phyloP scores from a whole-genome alignment of 1,140 invertebrate genomes.

The Diabrotica undecimpunctata region DNA sequence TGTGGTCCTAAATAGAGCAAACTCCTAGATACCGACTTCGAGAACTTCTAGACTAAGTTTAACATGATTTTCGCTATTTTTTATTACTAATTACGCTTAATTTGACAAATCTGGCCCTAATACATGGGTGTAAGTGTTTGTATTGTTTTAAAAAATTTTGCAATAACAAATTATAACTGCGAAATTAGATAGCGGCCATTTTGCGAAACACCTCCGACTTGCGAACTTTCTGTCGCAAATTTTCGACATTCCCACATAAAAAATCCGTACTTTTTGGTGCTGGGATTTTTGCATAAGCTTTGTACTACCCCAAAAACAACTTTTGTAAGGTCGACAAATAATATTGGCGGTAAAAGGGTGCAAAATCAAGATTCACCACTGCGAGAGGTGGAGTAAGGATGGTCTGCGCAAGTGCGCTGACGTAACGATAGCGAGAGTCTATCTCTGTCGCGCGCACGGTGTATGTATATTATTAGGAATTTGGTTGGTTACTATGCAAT shows the following conservation, averaged over 20 bases:
- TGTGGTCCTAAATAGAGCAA: too few species aligned
- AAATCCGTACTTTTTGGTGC: conserved; percentile 26
- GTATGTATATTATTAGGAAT: conserved; percentile 22
- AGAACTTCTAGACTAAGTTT: too few species aligned
- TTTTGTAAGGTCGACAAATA: conserved; percentile 8
- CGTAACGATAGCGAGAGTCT: conserved; percentile 22
- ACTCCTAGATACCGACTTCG: too few species aligned
- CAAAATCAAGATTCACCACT: conserved; percentile 26
- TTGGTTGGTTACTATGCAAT: conserved; percentile 40
- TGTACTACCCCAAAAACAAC: neutral
- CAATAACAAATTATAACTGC: conserved; percentile 11
- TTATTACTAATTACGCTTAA: too few species aligned
- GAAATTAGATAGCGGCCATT: conserved; percentile 36
- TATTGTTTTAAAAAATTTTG: neutral
- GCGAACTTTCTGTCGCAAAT: conserved; percentile 20
- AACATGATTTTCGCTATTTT: too few species aligned
- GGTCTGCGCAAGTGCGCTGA: conserved; percentile 36
- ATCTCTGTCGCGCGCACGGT: conserved; percentile 22
- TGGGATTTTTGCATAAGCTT: conserved; percentile 22
- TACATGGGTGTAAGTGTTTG: too few species aligned
- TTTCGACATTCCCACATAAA: conserved; percentile 22
- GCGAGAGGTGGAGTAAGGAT: conserved; percentile 21
- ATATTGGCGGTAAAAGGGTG: conserved; percentile 26
- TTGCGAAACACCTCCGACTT: conserved; percentile 37
- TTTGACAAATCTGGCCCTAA: too few species aligned